Base-by-base conservation (phyloP, 2,797 vertebrate species). In the Ptychobarbus kaznakovi region DNA sequence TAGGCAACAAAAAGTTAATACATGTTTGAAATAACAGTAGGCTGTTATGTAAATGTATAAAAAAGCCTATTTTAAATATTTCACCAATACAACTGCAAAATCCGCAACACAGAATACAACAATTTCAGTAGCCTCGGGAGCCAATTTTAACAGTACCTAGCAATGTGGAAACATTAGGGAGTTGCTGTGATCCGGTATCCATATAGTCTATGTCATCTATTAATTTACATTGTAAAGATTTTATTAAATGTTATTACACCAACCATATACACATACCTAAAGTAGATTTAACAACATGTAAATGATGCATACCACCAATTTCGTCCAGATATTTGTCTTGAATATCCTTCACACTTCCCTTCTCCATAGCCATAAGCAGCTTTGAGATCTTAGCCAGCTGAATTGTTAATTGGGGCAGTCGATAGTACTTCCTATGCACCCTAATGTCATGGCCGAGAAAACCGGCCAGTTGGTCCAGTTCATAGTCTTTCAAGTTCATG, bases 401-500 rank as follows among this genome's bases (percentile, higher is more conserved):
- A 51, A 89, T 72, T 51, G 89, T 89, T 38, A 83, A 81, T 76
- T 90, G 81, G n/a, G 85, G 80, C 83, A 90, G 80, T 6, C 82
- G 78, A 51, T 87, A 90, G 65, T 86, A 89, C 40, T 88, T 83
- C 53, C 87, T 83, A 32, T 87, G 87, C 11, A 90, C 82, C 16
- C 89, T 85, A 3, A 90, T 87, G 63, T 88, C 87, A n/a, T 90
- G 89, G 3, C 90, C 86, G 2, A 90, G 87, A 73, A 90, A 90
- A 46, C 88, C 75, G 2, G 87, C 89, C 35, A 90, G 42, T 42
- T 90, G 90, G 76, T 87, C 88, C 18, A 89, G 82, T 85, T 90
- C 89, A 40, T 89, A 88, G 40, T 90, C 87, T 69, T 87, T 89
- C n/a, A 89, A 80, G 83, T 90, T 91, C 89, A 91, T 86, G 49